A percentile compares a stretch with the other conserved stretches of the same genome.
Conservation (phyloP, 2,113 vertebrate genomes). For the Xiphophorus maculatus region DNA sequence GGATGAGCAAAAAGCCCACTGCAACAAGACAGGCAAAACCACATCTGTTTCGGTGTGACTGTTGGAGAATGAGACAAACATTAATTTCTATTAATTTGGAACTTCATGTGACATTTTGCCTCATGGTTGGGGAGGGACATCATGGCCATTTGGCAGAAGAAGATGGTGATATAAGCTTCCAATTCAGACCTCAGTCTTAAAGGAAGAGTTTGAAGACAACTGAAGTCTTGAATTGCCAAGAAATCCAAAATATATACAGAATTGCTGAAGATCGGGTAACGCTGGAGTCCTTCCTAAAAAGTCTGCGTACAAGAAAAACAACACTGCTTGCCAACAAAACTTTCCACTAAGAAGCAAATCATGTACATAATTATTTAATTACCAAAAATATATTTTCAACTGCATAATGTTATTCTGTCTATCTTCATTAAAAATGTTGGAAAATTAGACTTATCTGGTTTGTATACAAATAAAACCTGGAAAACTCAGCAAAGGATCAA, state of each 20-base stretch:
- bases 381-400: no score
- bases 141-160: no score
- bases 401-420: no score
- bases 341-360: slow-evolving; percentile 22
- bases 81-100: neutral
- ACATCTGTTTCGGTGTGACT: neutral
- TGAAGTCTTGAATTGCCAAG: neutral
- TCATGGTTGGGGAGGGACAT: neutral
- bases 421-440: no score
- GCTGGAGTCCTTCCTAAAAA: neutral
- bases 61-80: neutral
- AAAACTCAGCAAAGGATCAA: no score
- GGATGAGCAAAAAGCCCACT: neutral
- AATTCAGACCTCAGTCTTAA: neutral
- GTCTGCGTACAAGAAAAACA: neutral
- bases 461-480: no score
- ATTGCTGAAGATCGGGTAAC: no score
- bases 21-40: no score
- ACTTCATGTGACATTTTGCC: neutral
- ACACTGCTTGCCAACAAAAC: neutral
- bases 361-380: no score
- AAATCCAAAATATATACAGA: no score
- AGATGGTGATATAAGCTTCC: no score
- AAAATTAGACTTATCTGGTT: no score
- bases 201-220: neutral